Evolutionary conservation across 2,888 invertebrate genomes (phyloP).

Genomic region (Norana najaformis): DNA sequence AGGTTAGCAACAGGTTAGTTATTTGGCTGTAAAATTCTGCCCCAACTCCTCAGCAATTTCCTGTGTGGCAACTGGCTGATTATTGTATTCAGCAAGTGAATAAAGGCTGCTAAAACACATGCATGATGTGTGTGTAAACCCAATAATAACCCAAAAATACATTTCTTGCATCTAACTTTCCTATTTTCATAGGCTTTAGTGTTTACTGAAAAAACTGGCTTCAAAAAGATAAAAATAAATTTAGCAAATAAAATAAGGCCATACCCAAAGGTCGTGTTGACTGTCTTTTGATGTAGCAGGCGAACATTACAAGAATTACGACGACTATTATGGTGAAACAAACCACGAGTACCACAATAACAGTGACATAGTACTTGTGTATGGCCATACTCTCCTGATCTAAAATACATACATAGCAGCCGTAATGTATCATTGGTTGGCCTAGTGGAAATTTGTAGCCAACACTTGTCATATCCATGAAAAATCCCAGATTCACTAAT

Average conservation of each 20-base stretch:
- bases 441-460: not conserved
- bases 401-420: not conserved
- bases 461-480: not conserved
- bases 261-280: not conserved
- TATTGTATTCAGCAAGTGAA: not conserved
- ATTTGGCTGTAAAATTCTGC: not conserved
- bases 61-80: not conserved
- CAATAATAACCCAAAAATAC: not conserved
- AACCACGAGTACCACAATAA: not conserved
- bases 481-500: not conserved
- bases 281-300: slow-evolving; percentile 2
- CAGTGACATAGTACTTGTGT: not conserved
- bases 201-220: not conserved
- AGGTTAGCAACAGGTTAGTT: not conserved
- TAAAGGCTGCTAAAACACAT: not conserved
- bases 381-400: not conserved
- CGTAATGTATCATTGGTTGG: too few species aligned
- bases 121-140: not conserved
- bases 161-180: not conserved
- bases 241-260: not conserved
- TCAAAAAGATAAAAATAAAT: too few species aligned
- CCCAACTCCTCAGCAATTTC: not conserved
- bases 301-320: not conserved
- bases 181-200: not conserved
- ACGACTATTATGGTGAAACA: not conserved